Evolutionary conservation across 2,797 vertebrate genomes (phyloP).

Genomic region (Tarsius wallacei): DNA sequence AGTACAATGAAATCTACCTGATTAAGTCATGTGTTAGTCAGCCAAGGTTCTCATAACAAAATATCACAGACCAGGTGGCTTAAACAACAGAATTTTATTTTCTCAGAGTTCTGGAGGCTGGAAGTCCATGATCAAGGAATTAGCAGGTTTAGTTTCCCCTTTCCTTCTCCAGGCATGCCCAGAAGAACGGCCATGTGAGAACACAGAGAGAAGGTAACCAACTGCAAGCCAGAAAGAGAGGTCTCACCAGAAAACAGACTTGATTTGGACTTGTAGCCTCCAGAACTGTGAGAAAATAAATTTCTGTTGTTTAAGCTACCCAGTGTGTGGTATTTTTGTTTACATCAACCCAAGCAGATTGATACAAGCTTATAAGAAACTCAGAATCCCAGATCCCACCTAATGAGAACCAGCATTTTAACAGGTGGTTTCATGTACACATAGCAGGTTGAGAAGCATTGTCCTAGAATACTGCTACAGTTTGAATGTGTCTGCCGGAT

Average conservation of each 20-base stretch:
- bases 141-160: no score
- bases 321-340: neutral
- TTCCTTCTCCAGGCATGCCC: neutral
- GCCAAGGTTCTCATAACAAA: no score
- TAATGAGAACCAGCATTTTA: neutral
- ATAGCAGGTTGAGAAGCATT: neutral
- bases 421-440: neutral
- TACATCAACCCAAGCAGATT: neutral
- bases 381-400: neutral
- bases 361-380: conserved; percentile 13
- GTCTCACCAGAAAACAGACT: neutral
- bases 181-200: neutral
- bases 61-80: no score
- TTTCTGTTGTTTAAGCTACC: neutral
- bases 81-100: no score
- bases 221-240: neutral
- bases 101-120: no score
- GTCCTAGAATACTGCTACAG: neutral
- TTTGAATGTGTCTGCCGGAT: neutral
- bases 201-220: neutral
- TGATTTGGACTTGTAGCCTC: neutral
- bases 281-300: neutral
- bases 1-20: no score
- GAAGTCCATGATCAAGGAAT: no score
- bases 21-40: no score